Evolutionary conservation across 2,113 vertebrate genomes (phyloP).

Genomic region (Dromiciops gliroides): DNA sequence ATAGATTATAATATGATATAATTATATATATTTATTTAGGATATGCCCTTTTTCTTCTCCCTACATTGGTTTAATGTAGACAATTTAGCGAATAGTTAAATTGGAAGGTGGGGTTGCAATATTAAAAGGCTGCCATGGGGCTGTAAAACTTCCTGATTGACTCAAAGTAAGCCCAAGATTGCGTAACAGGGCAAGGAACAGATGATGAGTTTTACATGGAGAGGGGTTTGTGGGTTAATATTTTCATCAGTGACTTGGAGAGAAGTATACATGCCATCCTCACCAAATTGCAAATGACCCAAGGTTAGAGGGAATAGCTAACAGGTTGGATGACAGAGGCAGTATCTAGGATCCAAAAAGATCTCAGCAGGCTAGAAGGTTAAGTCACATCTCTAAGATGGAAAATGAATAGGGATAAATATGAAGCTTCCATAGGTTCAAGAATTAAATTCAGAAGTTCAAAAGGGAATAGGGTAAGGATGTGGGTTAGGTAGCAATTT

Average conservation of each 20-base stretch:
- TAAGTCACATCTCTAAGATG: neutral
- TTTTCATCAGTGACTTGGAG: neutral
- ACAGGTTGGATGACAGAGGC: neutral
- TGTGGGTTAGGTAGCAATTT: neutral
- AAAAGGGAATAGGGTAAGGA: neutral
- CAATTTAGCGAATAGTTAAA: neutral
- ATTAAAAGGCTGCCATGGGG: neutral
- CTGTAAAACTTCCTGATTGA: neutral
- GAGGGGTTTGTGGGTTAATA: neutral
- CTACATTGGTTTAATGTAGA: neutral
- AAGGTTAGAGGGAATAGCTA: neutral
- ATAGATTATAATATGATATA: too few species aligned
- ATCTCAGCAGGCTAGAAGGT: neutral
- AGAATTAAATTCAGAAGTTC: neutral
- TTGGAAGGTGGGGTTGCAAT: neutral
- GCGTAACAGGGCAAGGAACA: neutral
- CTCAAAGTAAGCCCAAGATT: neutral
- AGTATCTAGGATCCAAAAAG: neutral
- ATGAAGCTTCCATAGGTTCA: neutral
- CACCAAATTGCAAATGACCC: neutral
- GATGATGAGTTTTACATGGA: neutral
- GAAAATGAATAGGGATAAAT: neutral
- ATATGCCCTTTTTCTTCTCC: neutral
- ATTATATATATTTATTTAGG: too few species aligned
- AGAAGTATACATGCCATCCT: neutral